Evolutionary conservation across 2,797 vertebrate species (phyloP).

Genomic region (Adrianichthys oophorus): DNA sequence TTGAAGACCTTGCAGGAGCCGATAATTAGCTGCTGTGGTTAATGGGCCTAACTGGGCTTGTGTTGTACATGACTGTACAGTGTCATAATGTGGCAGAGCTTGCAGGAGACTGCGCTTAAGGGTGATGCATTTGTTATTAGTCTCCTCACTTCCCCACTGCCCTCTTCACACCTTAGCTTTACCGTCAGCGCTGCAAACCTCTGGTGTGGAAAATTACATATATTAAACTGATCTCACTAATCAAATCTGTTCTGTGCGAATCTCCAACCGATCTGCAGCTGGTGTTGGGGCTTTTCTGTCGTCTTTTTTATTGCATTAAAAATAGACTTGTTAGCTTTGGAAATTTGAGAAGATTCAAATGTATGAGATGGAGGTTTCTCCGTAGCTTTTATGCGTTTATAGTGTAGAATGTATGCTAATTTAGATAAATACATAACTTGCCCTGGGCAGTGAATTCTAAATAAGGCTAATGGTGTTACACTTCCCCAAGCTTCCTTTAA

Average conservation of each 20-base stretch:
- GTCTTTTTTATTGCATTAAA: constrained; percentile 14
- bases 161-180: constrained; percentile 54
- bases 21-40: constrained; percentile 93
- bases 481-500: constrained; percentile 61
- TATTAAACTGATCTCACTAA: constrained; percentile 44
- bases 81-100: constrained; percentile 57
- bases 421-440: constrained; percentile 68
- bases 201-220: constrained; percentile 48
- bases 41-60: constrained; percentile 79
- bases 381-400: constrained; percentile 43
- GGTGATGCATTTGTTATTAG: constrained; percentile 62
- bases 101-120: constrained; percentile 55
- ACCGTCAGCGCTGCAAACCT: constrained; percentile 34
- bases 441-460: constrained; percentile 71
- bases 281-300: background rate
- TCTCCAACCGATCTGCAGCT: constrained; percentile 40
- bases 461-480: constrained; percentile 63
- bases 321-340: background rate
- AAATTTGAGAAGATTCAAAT: constrained; percentile 1
- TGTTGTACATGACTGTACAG: constrained; percentile 52
- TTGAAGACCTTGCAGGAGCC: constrained; percentile 84
- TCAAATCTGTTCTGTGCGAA: constrained; percentile 42
- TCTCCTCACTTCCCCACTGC: constrained; percentile 55
- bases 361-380: constrained; percentile 29
- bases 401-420: constrained; percentile 66